Evolutionary conservation across 2,113 vertebrate species (phyloP).

Genomic region (Myiozetetes cayanensis): DNA sequence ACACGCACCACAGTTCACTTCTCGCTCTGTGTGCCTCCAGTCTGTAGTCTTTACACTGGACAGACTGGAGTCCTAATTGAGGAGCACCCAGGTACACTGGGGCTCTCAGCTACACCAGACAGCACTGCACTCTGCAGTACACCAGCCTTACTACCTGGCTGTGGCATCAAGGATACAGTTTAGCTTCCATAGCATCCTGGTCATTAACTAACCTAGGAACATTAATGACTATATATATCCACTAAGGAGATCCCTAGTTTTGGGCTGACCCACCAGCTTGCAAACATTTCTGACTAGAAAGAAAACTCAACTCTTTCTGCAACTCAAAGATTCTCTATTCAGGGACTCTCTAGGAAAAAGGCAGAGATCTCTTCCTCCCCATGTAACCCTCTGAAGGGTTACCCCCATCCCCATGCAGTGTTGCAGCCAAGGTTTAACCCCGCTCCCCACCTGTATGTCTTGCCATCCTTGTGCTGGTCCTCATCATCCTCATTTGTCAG

Average conservation of each 20-base stretch:
- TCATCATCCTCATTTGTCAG: constrained; percentile 84
- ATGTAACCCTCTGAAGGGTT: neutral
- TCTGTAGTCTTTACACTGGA: neutral
- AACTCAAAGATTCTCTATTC: neutral
- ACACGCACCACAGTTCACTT: neutral
- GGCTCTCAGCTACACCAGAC: neutral
- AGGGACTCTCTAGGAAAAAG: neutral
- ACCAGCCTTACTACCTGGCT: neutral
- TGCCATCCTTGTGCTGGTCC: constrained; percentile 84
- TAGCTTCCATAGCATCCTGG: neutral
- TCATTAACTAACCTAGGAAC: neutral
- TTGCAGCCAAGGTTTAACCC: neutral
- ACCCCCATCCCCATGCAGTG: neutral
- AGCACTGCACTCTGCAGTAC: neutral
- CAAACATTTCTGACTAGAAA: neutral
- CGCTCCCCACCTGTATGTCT: constrained; percentile 78
- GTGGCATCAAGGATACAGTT: neutral
- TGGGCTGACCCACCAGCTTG: neutral
- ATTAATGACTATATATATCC: neutral
- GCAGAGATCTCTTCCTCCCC: neutral
- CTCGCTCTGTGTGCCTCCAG: neutral
- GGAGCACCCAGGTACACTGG: neutral
- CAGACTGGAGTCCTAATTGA: neutral
- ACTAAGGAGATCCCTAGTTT: neutral
- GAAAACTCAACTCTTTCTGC: neutral